A percentile compares a stretch with the other conserved stretches of the same genome.
Conservation (phyloP, 2,113 vertebrate species). For the Mormoops blainvillei region DNA sequence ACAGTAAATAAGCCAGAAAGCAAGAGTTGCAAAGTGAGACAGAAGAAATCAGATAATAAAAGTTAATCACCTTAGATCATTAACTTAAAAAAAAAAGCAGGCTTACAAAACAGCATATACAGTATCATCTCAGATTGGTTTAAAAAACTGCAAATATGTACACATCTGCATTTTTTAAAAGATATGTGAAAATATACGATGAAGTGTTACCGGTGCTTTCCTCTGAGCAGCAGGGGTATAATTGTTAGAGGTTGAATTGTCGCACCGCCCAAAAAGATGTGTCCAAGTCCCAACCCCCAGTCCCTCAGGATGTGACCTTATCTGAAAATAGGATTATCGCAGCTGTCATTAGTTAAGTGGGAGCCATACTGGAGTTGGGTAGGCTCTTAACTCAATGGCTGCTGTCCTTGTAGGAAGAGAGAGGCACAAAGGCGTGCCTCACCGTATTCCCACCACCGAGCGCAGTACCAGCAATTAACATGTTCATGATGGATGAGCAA, state of each 20-base stretch:
- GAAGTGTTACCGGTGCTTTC: background rate
- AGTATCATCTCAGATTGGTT: background rate
- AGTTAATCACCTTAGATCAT: constrained; percentile 23
- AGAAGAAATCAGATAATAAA: constrained; percentile 34
- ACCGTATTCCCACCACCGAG: background rate
- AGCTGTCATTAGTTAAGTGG: background rate
- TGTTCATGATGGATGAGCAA: background rate
- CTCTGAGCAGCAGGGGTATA: background rate
- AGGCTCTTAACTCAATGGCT: background rate
- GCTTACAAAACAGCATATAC: background rate
- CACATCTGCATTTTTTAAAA: background rate
- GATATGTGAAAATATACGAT: background rate
- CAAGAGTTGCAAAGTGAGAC: constrained; percentile 12
- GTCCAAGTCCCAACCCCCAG: background rate
- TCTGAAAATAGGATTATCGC: background rate
- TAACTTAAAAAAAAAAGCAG: background rate
- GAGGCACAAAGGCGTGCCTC: background rate
- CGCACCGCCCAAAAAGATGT: background rate
- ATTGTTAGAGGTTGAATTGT: background rate
- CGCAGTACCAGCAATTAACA: background rate
- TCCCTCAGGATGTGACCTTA: background rate
- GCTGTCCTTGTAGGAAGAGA: background rate
- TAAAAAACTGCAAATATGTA: background rate
- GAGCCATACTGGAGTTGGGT: background rate
- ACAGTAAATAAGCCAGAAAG: constrained; percentile 44